phyloP scores from a whole-genome alignment of 2,113 vertebrate genomes.

The Dryoscopus gambensis region DNA sequence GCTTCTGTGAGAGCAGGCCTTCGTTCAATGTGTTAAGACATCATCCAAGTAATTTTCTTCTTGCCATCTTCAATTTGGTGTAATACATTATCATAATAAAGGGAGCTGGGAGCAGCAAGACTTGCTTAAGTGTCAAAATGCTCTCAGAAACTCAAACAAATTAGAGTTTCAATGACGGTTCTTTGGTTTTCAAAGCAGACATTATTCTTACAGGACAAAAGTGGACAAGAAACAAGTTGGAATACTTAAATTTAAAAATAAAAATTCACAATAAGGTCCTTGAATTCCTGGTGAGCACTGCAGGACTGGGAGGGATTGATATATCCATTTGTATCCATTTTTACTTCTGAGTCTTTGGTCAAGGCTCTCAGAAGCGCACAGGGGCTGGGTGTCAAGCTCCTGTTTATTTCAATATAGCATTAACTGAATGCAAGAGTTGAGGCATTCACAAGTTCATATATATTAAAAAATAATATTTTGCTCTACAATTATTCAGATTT shows the following conservation, averaged over 20 bases:
- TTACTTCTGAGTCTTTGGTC: not conserved
- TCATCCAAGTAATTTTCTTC: slow-evolving; percentile 5
- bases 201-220: not conserved
- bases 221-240: not conserved
- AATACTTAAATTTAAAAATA: not conserved
- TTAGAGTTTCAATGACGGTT: not conserved
- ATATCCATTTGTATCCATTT: not conserved
- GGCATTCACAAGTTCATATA: not conserved
- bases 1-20: not conserved
- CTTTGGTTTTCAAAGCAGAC: not conserved
- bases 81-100: slow-evolving; percentile 36
- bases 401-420: not conserved
- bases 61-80: not conserved
- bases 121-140: slow-evolving; percentile 20
- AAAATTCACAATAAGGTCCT: not conserved
- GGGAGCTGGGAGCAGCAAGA: not conserved
- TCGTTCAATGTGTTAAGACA: not conserved
- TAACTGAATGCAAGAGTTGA: not conserved
- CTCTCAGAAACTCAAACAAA: not conserved
- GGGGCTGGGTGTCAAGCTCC: not conserved
- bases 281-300: not conserved
- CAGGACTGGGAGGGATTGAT: not conserved
- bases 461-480: not conserved
- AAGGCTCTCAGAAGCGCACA: not conserved
- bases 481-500: not conserved